A percentile compares a stretch with the other conserved stretches of the same genome.
Conservation (phyloP, 2,888 invertebrate genomes). For the Nezara viridula region DNA sequence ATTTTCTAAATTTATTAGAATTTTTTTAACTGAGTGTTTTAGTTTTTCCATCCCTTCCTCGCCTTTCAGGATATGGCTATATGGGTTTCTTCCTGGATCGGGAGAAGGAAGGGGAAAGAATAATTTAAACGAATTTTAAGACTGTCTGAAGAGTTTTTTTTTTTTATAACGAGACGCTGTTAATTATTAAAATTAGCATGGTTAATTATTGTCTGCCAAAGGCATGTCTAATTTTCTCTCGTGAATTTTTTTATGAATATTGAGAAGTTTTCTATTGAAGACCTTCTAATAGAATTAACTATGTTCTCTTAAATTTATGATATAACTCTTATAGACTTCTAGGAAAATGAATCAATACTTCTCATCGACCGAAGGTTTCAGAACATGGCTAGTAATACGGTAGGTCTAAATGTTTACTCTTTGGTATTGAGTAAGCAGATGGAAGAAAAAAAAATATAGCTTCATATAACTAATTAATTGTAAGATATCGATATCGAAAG, state of each 20-base stretch:
- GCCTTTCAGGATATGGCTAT: too few relatives aligned
- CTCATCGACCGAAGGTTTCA: background rate
- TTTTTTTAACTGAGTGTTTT: too few relatives aligned
- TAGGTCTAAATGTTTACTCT: too few relatives aligned
- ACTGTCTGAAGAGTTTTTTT: background rate
- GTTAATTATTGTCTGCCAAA: background rate
- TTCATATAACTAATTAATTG: too few relatives aligned
- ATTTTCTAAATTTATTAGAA: too few relatives aligned
- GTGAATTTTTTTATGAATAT: background rate
- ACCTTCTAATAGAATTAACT: background rate
- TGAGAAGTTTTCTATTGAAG: background rate
- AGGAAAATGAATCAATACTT: background rate
- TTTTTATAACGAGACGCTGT: background rate
- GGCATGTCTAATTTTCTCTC: background rate
- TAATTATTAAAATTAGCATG: background rate
- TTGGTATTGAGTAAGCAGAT: too few relatives aligned
- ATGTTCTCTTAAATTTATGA: conserved; percentile 4
- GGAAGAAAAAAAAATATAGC: too few relatives aligned
- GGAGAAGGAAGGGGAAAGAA: too few relatives aligned
- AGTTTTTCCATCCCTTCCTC: too few relatives aligned
- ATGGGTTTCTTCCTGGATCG: too few relatives aligned
- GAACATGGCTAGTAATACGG: background rate
- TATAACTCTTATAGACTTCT: conserved; percentile 24
- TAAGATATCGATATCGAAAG: too few relatives aligned
- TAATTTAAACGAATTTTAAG: too few relatives aligned